Evolutionary conservation across 2,797 vertebrate genomes (phyloP).

Genomic region (Hephaestus fuliginosus): DNA sequence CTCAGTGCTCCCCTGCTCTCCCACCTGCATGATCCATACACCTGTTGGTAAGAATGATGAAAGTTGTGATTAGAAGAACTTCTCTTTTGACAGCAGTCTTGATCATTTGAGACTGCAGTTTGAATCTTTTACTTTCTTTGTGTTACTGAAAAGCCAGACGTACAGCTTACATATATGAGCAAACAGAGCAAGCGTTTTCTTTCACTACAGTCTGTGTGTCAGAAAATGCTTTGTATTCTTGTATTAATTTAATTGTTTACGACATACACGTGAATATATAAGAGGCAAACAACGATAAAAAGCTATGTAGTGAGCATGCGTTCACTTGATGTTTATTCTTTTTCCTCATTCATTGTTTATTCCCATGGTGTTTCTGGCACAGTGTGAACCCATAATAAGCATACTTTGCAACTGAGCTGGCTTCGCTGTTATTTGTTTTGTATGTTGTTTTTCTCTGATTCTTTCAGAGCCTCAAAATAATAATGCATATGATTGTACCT

Average conservation of each 20-base stretch:
- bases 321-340: constrained; percentile 53
- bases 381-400: constrained; percentile 56
- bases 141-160: constrained; percentile 5
- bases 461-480: constrained; percentile 51
- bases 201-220: constrained; percentile 3
- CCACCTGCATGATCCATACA: constrained; percentile 44
- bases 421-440: constrained; percentile 17
- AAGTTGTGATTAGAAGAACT: neutral
- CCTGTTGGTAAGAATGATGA: constrained; percentile 61
- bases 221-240: constrained; percentile 23
- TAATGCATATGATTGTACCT: constrained; percentile 63
- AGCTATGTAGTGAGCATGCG: constrained; percentile 30
- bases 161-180: neutral
- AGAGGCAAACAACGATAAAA: constrained; percentile 45
- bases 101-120: neutral
- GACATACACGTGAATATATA: constrained; percentile 10
- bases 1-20: constrained; percentile 46
- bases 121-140: neutral
- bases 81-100: neutral
- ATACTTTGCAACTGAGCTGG: constrained; percentile 36
- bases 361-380: constrained; percentile 42
- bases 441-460: constrained; percentile 35
- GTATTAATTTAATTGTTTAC: constrained; percentile 36
- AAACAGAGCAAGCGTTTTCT: constrained; percentile 28
- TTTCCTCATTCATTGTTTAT: constrained; percentile 59